A percentile compares a stretch with the other conserved stretches of the same genome.
phyloP scores from a whole-genome alignment of 2,888 invertebrate species.

The Mythimna impura region DNA sequence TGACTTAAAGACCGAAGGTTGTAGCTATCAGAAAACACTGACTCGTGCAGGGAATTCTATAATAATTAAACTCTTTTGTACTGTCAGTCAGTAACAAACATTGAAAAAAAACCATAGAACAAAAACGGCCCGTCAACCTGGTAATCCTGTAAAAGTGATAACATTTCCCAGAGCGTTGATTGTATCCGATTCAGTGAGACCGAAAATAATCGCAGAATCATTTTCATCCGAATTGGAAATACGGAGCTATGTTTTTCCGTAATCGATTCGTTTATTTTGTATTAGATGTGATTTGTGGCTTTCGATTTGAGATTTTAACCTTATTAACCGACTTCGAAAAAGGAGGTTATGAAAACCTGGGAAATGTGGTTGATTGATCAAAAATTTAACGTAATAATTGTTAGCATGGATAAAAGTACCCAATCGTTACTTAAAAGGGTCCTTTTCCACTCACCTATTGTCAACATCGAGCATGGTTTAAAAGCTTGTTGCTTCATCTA shows the following conservation, averaged over 20 bases:
- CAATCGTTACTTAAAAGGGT: too few relatives aligned
- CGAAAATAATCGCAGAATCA: slow-evolving; percentile 33
- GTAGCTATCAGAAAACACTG: too few relatives aligned
- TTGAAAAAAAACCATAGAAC: background rate
- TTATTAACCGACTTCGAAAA: background rate
- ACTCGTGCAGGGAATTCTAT: too few relatives aligned
- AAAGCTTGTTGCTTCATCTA: too few relatives aligned
- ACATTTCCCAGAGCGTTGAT: slow-evolving; percentile 28
- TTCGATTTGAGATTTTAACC: slow-evolving; percentile 4
- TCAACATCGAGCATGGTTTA: too few relatives aligned
- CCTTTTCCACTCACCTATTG: too few relatives aligned
- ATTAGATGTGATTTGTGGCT: slow-evolving; percentile 22
- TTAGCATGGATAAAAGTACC: too few relatives aligned
- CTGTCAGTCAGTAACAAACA: background rate
- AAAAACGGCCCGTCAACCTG: slow-evolving; percentile 10
- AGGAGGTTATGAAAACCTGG: background rate
- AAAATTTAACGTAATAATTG: too few relatives aligned
- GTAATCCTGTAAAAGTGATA: slow-evolving; percentile 38
- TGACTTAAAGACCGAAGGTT: too few relatives aligned
- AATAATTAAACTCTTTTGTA: background rate
- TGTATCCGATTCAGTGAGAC: slow-evolving; percentile 9
- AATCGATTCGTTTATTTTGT: slow-evolving; percentile 32
- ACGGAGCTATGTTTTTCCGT: slow-evolving; percentile 7
- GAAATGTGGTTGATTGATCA: too few relatives aligned
- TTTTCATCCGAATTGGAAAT: slow-evolving; percentile 38